Percentiles rank a stretch among this genome's conserved stretches.
Conservation (phyloP, 92 coral and sea anemone species). For the Pocillopora grandis region DNA sequence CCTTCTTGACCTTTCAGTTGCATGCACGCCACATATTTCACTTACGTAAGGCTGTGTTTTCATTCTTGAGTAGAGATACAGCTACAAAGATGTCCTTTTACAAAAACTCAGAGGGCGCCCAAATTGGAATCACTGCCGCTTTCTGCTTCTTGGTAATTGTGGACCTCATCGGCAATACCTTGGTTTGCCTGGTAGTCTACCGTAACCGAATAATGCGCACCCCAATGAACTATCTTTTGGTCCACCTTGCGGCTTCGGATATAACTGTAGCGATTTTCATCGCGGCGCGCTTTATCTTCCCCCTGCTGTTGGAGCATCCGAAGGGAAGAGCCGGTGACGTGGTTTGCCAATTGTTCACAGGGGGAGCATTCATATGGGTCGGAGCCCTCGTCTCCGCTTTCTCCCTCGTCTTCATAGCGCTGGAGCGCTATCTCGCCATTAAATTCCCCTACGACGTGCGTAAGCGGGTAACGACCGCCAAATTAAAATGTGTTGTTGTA, state of each 20-base stretch:
- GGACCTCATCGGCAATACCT: slow-evolving; percentile 46
- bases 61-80: background rate
- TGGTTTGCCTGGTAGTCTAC: slow-evolving; percentile 50
- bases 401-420: slow-evolving; percentile 55
- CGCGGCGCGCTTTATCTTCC: slow-evolving; percentile 48
- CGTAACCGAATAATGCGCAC: slow-evolving; percentile 38
- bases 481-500: slow-evolving; percentile 36
- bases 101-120: slow-evolving; percentile 48
- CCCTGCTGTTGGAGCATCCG: slow-evolving; percentile 47
- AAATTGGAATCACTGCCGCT: slow-evolving; percentile 32
- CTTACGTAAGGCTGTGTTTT: background rate
- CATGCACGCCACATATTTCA: background rate
- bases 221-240: slow-evolving; percentile 45
- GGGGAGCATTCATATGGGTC: slow-evolving; percentile 62
- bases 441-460: slow-evolving; percentile 49
- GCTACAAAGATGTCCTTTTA: slow-evolving; percentile 36
- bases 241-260: slow-evolving; percentile 37
- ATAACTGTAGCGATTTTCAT: slow-evolving; percentile 38
- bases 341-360: slow-evolving; percentile 57
- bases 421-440: slow-evolving; percentile 59
- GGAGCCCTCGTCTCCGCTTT: slow-evolving; percentile 53
- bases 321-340: slow-evolving; percentile 39
- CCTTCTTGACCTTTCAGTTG: no score
- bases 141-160: slow-evolving; percentile 42
- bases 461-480: slow-evolving; percentile 27